Evolutionary conservation across 2,113 vertebrate genomes (phyloP).

Genomic region (Zosterops lateralis): DNA sequence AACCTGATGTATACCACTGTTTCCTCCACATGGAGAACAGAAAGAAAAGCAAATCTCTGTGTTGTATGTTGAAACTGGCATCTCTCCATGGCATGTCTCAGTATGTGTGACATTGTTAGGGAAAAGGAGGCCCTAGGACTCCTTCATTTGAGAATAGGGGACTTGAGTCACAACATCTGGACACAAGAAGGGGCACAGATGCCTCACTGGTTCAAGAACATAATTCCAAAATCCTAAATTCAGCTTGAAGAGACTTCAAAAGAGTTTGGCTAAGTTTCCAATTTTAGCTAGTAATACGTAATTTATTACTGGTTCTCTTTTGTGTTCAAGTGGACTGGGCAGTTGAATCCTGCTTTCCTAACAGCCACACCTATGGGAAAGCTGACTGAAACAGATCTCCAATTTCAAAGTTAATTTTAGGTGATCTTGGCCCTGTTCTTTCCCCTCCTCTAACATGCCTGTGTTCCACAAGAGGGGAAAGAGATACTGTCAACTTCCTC

Average conservation of each 20-base stretch:
- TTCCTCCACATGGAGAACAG: not conserved
- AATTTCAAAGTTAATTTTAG: not conserved
- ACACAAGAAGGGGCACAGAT: not conserved
- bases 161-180: not conserved
- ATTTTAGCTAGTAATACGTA: not conserved
- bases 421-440: not conserved
- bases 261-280: not conserved
- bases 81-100: not conserved
- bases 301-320: not conserved
- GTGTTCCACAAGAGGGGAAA: not conserved
- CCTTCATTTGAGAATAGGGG: not conserved
- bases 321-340: not conserved
- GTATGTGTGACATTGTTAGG: not conserved
- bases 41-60: not conserved
- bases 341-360: not conserved
- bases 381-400: not conserved
- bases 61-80: not conserved
- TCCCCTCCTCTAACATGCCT: not conserved
- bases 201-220: not conserved
- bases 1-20: not conserved
- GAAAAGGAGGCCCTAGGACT: not conserved
- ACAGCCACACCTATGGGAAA: not conserved
- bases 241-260: not conserved
- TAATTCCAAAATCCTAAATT: not conserved
- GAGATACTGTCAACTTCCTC: not conserved